Conservation (phyloP, 2,113 vertebrate genomes). For the Ameiurus melas region DNA sequence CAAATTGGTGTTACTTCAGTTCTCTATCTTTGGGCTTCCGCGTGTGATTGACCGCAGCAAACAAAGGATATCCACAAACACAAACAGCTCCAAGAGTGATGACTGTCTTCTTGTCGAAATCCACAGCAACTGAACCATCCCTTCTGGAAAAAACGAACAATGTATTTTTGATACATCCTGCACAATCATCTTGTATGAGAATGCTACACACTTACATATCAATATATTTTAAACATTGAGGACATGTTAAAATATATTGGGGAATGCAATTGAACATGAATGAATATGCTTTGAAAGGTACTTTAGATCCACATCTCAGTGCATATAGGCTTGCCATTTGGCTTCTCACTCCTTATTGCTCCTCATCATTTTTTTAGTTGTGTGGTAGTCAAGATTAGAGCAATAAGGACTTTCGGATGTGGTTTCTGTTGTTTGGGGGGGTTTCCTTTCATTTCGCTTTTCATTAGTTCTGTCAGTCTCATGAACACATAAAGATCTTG, state of each 20-base stretch:
- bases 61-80: constrained; percentile 64
- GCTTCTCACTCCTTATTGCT: constrained; percentile 54
- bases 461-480: constrained; percentile 47
- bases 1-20: constrained; percentile 73
- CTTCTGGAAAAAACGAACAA: constrained; percentile 76
- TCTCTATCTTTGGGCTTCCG: constrained; percentile 81
- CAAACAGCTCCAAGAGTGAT: constrained; percentile 56
- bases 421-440: constrained; percentile 7
- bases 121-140: constrained; percentile 82
- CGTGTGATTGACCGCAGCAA: constrained; percentile 71
- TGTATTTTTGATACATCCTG: constrained; percentile 72
- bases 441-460: constrained; percentile 5
- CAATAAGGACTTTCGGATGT: constrained; percentile 30
- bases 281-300: constrained; percentile 61
- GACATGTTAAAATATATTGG: constrained; percentile 79
- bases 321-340: constrained; percentile 63
- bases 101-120: constrained; percentile 70
- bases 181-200: constrained; percentile 63
- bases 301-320: constrained; percentile 65
- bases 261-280: constrained; percentile 62
- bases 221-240: constrained; percentile 78
- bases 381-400: constrained; percentile 25
- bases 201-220: constrained; percentile 65
- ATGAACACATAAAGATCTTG: constrained; percentile 32
- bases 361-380: constrained; percentile 32